A percentile compares a stretch with the other conserved stretches of the same genome.
phyloP scores from a whole-genome alignment of 2,888 invertebrate species.

The Myathropa florea region DNA sequence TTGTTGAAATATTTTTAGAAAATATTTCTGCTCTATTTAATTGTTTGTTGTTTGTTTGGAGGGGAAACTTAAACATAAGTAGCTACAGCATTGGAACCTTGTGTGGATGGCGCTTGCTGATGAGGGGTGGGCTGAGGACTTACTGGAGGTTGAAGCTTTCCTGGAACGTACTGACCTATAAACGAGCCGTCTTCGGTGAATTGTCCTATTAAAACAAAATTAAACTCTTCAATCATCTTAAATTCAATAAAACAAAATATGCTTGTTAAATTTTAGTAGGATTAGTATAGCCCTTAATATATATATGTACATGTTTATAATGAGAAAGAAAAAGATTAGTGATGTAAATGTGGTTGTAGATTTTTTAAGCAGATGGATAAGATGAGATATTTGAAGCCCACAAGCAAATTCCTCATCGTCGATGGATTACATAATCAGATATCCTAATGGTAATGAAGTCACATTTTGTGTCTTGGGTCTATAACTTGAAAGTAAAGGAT shows the following conservation, averaged over 20 bases:
- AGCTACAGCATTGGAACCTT: constrained; percentile 82
- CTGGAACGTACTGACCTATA: constrained; percentile 97
- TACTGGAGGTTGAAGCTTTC: constrained; percentile 85
- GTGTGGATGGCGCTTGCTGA: constrained; percentile 80
- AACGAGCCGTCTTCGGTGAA: constrained; percentile 99
- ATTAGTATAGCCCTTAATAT: background rate
- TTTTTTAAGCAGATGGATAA: background rate
- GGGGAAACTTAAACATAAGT: constrained; percentile 83
- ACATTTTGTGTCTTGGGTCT: too few species aligned
- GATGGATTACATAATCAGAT: background rate
- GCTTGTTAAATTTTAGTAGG: background rate
- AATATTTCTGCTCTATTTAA: constrained; percentile 51
- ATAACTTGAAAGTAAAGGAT: too few species aligned
- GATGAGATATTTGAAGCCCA: background rate
- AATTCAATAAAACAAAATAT: background rate
- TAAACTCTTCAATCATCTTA: background rate
- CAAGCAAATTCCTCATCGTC: background rate
- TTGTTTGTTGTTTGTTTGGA: constrained; percentile 16
- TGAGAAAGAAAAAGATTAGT: background rate
- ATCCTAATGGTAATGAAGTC: background rate
- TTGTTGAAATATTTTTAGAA: constrained; percentile 54
- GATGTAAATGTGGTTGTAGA: background rate
- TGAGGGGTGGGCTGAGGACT: constrained; percentile 80
- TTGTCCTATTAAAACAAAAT: constrained; percentile 81
- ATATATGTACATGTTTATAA: background rate